Evolutionary conservation across 2,113 vertebrate species (phyloP).

Genomic region (Labrus mixtus): DNA sequence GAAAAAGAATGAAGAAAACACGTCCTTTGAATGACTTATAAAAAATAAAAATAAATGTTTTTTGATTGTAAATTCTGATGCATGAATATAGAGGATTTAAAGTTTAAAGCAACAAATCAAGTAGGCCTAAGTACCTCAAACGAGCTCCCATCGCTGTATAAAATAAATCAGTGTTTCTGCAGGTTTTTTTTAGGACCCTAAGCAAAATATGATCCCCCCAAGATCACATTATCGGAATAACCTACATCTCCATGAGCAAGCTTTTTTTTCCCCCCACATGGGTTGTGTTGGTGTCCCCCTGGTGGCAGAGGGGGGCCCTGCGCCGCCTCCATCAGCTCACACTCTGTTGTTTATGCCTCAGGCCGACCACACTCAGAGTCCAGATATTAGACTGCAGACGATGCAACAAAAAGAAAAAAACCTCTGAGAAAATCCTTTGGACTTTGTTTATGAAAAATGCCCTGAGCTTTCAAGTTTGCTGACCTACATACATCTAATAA

Average conservation of each 20-base stretch:
- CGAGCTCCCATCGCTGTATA: background rate
- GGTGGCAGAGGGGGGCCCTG: conserved; percentile 6
- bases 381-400: background rate
- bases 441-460: background rate
- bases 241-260: background rate
- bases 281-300: conserved; percentile 15
- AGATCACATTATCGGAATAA: background rate
- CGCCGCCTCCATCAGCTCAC: background rate
- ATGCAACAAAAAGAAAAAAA: background rate
- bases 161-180: no score
- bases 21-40: no score
- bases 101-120: no score
- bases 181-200: background rate
- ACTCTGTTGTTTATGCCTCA: background rate
- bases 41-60: no score
- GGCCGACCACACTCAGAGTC: background rate
- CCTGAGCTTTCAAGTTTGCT: conserved; percentile 2
- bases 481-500: conserved; percentile 39
- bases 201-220: background rate
- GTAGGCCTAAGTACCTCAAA: background rate
- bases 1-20: no score
- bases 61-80: no score
- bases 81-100: no score
- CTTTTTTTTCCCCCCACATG: background rate
- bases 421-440: background rate